Conservation (phyloP, 2,113 vertebrate genomes). For the Lasiurus borealis region DNA sequence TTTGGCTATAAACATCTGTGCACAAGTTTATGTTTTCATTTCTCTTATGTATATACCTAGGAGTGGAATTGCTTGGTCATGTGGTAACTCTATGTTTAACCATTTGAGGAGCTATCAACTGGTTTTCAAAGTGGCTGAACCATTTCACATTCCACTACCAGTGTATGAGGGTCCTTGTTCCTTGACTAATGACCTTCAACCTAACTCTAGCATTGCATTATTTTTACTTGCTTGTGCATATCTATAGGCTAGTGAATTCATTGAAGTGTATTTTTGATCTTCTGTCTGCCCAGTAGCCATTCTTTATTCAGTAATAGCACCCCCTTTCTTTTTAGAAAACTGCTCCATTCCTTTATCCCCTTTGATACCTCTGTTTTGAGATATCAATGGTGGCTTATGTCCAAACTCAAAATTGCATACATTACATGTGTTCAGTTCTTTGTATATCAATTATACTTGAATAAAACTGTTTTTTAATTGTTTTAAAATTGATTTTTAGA, state of each 20-base stretch:
- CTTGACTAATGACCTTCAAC: neutral
- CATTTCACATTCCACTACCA: neutral
- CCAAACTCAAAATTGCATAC: neutral
- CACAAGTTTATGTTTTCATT: neutral
- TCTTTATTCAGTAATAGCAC: constrained; percentile 18
- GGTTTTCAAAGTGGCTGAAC: neutral
- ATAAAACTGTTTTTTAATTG: neutral
- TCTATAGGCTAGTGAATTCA: neutral
- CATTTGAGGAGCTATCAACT: neutral
- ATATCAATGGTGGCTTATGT: neutral
- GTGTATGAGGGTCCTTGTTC: neutral
- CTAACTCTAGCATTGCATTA: neutral
- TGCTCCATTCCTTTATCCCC: neutral
- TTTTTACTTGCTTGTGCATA: neutral
- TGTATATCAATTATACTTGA: neutral
- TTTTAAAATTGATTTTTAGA: neutral
- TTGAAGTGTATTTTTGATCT: neutral
- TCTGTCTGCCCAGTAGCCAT: neutral
- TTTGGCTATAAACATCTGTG: neutral
- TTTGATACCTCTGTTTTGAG: neutral
- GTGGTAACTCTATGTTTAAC: neutral
- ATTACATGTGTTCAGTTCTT: neutral
- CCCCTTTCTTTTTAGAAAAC: neutral
- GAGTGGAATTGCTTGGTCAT: neutral
- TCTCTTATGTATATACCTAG: neutral